These are phyloP conservation scores for Epistrophella euchroma DNA, from an alignment of 2,888 invertebrate genomes.

Conservation along the genomic window DNA sequence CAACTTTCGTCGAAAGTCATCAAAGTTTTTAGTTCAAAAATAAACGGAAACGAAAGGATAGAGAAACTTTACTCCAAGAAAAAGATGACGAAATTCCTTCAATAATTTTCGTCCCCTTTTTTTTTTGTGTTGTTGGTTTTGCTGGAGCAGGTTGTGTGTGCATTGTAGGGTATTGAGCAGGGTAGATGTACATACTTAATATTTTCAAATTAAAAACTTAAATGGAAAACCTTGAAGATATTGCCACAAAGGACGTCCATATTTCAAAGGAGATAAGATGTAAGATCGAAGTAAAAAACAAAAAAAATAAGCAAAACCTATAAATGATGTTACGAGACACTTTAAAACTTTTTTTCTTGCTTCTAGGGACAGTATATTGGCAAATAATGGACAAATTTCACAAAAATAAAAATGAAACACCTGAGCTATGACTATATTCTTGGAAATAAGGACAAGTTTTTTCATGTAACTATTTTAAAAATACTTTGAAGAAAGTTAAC, in stretches of 20 bases:
- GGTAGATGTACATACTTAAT: neutral
- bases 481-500: too few relatives aligned
- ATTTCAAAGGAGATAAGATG: neutral
- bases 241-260: neutral
- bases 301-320: neutral
- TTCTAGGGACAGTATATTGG: too few relatives aligned
- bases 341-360: neutral
- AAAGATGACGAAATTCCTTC: constrained; percentile 16
- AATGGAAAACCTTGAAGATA: neutral
- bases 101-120: neutral
- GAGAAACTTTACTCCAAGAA: constrained; percentile 12
- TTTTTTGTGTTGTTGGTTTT: neutral
- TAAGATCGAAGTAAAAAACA: neutral
- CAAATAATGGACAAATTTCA: too few relatives aligned
- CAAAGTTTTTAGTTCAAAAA: constrained; percentile 56
- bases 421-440: too few relatives aligned
- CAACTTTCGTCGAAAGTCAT: constrained; percentile 68
- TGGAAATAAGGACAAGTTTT: too few relatives aligned
- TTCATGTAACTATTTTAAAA: too few relatives aligned
- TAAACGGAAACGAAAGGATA: neutral
- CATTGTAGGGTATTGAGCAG: neutral
- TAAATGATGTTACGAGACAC: neutral
- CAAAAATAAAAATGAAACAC: too few relatives aligned
- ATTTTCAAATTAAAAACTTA: constrained; percentile 27
- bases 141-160: neutral